Evolutionary conservation across 2,113 vertebrate species (phyloP), one percentile per base, ranked within the genome.

Genomic region (Dromaius novaehollandiae): DNA sequence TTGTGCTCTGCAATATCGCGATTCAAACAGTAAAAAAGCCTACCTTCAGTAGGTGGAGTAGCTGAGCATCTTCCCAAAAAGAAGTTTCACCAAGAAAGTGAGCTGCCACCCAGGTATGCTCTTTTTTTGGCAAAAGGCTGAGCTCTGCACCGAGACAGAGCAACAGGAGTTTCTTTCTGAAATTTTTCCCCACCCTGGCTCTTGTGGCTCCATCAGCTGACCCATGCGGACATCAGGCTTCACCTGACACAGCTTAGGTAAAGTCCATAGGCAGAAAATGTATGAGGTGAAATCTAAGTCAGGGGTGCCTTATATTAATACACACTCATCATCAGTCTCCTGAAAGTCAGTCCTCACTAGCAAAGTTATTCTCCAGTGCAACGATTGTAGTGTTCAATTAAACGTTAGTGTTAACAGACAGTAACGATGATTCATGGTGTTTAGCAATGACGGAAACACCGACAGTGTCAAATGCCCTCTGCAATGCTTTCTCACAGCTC

Each of bases 161-260:
- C n/a, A 65, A 48, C 0, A 1, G 48, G 24, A 24, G 16, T 20
- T 56, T 6, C 56, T 32, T 64, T 71, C 19, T 30, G 36, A 15
- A 6, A 4, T 40, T 46, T 71, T 64, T 60, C 24, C 24, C 12
- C 51, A 11, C 12, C 4, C 22, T 17, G 32, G 32, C 16, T 36
- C 16, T 40, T 50, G 42, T 16, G 58, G 48, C 20, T 70, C 53
- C 55, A 50, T 55, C 7, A 32, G 25, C 50, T 11, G 28, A 25
- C 17, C 8, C 9, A 7, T 12, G 4, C 0, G 1, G 63, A 22
- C 13, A 18, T 26, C 6, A n/a, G 50, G 36, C 15, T 20, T 48
- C 69, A 15, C 32, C 50, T 51, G 42, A 24, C 28, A 22, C 32
- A 25, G 11, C 34, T 40, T 21, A 44, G 32, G 36, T 51, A 24